Evolutionary conservation across 1,140 invertebrate genomes (phyloP).

Genomic region (Drosophila kepulauana): DNA sequence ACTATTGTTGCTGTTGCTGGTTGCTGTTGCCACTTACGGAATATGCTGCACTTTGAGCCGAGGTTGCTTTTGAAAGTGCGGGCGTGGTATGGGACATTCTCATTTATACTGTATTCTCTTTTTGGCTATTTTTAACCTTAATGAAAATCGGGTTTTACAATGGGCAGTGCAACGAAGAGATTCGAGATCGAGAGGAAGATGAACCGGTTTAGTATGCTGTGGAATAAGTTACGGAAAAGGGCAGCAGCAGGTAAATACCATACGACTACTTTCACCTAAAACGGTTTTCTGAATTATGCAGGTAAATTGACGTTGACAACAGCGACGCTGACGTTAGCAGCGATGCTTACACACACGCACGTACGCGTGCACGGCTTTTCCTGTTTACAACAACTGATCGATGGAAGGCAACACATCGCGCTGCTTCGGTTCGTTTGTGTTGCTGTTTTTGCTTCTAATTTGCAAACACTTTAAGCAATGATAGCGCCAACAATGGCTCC

Average conservation of each 20-base stretch:
- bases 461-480: slow-evolving; percentile 40
- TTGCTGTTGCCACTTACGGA: neutral
- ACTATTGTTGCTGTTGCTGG: neutral
- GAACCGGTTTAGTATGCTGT: slow-evolving; percentile 39
- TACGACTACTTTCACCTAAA: slow-evolving; percentile 44
- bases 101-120: neutral
- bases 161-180: neutral
- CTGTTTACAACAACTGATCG: slow-evolving; percentile 37
- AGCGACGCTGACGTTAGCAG: neutral
- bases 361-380: slow-evolving; percentile 18
- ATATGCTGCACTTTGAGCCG: neutral
- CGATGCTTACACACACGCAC: slow-evolving; percentile 10
- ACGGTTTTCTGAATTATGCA: slow-evolving; percentile 32
- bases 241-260: slow-evolving; percentile 31
- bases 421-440: neutral
- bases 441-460: slow-evolving; percentile 44
- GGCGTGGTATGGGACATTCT: neutral
- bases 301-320: slow-evolving; percentile 28
- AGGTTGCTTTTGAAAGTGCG: neutral
- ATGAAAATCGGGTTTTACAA: too few relatives aligned
- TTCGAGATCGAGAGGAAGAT: slow-evolving; percentile 13
- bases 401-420: neutral
- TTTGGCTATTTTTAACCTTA: too few relatives aligned
- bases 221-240: slow-evolving; percentile 35
- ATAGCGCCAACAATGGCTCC: slow-evolving; percentile 21